Percentiles rank a stretch among this genome's conserved stretches.
These are phyloP conservation scores for Thunnus maccoyii DNA, from an alignment of 2,113 vertebrate genomes.

Conservation along the genomic window DNA sequence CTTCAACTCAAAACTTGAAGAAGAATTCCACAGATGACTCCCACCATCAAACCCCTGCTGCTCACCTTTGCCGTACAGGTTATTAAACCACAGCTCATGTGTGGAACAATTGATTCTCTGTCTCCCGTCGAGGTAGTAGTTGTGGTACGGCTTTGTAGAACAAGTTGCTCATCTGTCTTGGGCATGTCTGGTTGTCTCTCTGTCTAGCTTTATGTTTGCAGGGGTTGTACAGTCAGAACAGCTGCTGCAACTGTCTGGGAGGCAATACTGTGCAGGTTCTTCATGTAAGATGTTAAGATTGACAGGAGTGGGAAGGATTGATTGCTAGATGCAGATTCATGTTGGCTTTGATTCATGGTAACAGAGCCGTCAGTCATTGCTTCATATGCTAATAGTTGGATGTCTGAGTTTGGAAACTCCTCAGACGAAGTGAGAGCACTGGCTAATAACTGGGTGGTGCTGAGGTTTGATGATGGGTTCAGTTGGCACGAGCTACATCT, in stretches of 20 bases:
- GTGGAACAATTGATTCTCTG: neutral
- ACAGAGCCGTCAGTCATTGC: slow-evolving; percentile 3
- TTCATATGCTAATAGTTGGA: neutral
- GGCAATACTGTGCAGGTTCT: neutral
- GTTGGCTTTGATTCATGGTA: neutral
- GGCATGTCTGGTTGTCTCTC: neutral
- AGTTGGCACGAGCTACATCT: slow-evolving; percentile 3
- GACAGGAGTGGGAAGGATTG: neutral
- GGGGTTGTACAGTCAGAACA: neutral
- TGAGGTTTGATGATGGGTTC: slow-evolving; percentile 26
- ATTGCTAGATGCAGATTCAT: neutral
- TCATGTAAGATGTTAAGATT: neutral
- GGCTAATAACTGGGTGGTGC: slow-evolving; percentile 24
- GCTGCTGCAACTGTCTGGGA: slow-evolving; percentile 9
- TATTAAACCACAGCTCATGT: neutral
- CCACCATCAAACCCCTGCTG: no score
- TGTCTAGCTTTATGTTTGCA: neutral
- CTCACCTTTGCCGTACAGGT: neutral
- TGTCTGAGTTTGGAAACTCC: slow-evolving; percentile 12
- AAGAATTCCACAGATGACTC: no score
- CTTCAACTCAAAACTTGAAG: no score
- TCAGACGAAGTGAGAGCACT: neutral
- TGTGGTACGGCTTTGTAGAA: neutral
- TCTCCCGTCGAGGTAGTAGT: neutral
- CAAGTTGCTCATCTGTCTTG: neutral